Conservation (phyloP, 1,140 invertebrate genomes). For the Acromyrmex charruanus region DNA sequence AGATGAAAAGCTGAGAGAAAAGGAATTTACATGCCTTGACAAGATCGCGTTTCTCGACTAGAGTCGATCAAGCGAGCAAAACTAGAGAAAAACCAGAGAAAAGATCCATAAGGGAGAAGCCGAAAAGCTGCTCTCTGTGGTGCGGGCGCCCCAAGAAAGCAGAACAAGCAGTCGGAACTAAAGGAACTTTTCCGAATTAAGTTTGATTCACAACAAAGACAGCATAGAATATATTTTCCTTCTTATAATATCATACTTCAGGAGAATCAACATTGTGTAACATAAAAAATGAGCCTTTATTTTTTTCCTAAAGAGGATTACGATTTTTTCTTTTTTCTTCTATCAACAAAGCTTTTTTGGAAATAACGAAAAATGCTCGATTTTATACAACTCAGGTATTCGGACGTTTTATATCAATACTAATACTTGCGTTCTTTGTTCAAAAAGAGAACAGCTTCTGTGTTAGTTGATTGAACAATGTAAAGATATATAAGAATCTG, state of each 20-base stretch:
- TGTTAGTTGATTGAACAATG: too few species aligned
- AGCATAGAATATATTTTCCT: neutral
- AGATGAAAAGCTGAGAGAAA: slow-evolving; percentile 37
- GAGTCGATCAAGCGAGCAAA: slow-evolving; percentile 65
- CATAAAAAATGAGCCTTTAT: neutral
- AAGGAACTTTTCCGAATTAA: slow-evolving; percentile 37
- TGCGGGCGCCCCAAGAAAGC: neutral
- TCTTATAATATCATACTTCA: neutral
- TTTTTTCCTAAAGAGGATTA: neutral
- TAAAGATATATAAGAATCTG: too few species aligned
- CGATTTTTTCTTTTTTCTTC: neutral
- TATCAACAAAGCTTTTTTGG: neutral
- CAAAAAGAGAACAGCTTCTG: too few species aligned
- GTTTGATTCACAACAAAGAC: slow-evolving; percentile 14
- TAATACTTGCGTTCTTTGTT: too few species aligned
- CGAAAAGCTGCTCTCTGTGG: slow-evolving; percentile 66
- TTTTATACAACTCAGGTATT: too few species aligned
- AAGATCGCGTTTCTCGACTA: slow-evolving; percentile 63
- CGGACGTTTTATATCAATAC: too few species aligned
- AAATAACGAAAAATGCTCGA: neutral
- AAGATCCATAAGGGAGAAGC: slow-evolving; percentile 47
- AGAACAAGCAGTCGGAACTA: slow-evolving; percentile 11
- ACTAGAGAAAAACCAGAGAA: slow-evolving; percentile 2
- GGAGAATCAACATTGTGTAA: neutral
- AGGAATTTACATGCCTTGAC: slow-evolving; percentile 52